Conservation (phyloP, 2,888 invertebrate species). For the Bellardia pandia region DNA sequence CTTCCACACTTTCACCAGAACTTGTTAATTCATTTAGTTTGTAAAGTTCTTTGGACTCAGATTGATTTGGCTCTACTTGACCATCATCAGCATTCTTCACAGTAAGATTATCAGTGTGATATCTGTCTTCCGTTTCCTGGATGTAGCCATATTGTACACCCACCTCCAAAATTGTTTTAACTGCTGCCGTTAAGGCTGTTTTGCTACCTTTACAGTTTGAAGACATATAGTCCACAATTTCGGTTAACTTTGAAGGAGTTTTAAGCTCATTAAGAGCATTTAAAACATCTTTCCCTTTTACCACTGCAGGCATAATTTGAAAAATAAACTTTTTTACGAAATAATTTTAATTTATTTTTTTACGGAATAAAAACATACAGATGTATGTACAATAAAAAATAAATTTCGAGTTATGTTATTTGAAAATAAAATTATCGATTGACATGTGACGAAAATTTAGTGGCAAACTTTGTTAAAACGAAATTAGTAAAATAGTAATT, state of each 20-base stretch:
- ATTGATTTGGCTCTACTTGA: not conserved
- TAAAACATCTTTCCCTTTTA: conserved; percentile 42
- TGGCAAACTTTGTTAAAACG: not conserved
- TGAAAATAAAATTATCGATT: not conserved
- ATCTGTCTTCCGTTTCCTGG: not conserved
- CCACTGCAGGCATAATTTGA: conserved; percentile 18
- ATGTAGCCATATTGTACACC: conserved; percentile 38
- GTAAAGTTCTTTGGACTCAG: not conserved
- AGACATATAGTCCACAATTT: conserved; percentile 23
- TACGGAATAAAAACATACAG: not conserved
- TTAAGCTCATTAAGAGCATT: conserved; percentile 27
- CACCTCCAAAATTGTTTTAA: conserved; percentile 24
- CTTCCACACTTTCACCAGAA: not conserved
- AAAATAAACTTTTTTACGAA: not conserved
- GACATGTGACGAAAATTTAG: not conserved
- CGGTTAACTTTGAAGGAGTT: not conserved
- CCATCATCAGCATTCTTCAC: not conserved
- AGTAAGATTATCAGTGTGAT: not conserved
- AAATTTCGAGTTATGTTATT: too few relatives aligned
- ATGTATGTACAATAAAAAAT: too few relatives aligned
- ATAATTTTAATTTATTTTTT: not conserved
- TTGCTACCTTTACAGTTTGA: not conserved
- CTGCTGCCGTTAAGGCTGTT: not conserved
- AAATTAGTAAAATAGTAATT: not conserved
- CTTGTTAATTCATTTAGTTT: not conserved